Conservation (phyloP, 1,140 invertebrate species). For the Pogonognathellus flavescens region DNA sequence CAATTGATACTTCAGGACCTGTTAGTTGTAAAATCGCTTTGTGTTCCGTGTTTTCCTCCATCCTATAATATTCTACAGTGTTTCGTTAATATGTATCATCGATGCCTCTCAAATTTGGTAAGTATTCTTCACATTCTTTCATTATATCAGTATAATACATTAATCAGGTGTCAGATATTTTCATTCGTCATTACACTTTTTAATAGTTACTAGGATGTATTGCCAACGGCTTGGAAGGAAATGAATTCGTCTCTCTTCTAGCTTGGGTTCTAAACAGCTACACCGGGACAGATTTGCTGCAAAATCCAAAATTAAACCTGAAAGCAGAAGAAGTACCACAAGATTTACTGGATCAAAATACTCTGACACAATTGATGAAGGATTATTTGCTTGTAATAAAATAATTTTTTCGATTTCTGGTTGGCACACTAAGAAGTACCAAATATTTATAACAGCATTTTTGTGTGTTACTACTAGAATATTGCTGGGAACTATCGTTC, state of each 20-base stretch:
- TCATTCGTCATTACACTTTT: constrained; percentile 53
- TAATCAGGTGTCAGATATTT: too few relatives aligned
- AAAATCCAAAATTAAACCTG: constrained; percentile 88
- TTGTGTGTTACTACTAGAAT: constrained; percentile 73
- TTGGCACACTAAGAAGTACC: too few relatives aligned
- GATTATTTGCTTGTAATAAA: constrained; percentile 79
- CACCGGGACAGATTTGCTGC: constrained; percentile 85
- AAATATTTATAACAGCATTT: too few relatives aligned
- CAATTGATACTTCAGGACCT: constrained; percentile 88
- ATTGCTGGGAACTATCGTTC: constrained; percentile 93
- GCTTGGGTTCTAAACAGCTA: constrained; percentile 94
- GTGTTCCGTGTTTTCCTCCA: constrained; percentile 96
- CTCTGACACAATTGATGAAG: constrained; percentile 83
- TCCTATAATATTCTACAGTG: constrained; percentile 92
- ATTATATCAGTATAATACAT: too few relatives aligned
- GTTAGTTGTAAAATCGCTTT: constrained; percentile 90
- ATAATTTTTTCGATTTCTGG: too few relatives aligned
- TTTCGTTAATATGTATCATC: constrained; percentile 96
- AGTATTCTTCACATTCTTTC: constrained; percentile 68
- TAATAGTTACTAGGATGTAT: constrained; percentile 88
- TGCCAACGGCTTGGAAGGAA: constrained; percentile 88
- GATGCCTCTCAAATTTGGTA: constrained; percentile 86
- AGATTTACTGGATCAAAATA: constrained; percentile 82
- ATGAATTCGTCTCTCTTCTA: constrained; percentile 95
- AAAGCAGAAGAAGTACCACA: constrained; percentile 77